phyloP scores from a whole-genome alignment of 1,140 invertebrate genomes.

The Drosophila simulans region DNA sequence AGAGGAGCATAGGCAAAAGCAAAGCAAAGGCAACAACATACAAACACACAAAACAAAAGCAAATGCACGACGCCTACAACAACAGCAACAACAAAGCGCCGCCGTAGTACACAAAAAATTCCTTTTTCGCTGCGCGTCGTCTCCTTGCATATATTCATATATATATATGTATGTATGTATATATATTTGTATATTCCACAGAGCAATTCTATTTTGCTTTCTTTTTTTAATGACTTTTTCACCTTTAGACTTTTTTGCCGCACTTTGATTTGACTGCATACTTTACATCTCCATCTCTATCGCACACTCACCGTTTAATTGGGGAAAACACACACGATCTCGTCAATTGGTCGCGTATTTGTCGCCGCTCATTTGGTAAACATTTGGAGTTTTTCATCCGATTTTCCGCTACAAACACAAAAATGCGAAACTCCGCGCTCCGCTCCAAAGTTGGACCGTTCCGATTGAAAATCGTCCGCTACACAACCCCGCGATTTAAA shows the following conservation, averaged over 20 bases:
- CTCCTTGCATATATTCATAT: constrained; percentile 27
- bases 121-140: constrained; percentile 62
- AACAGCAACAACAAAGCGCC: constrained; percentile 38
- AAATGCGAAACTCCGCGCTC: constrained; percentile 39
- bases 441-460: constrained; percentile 4
- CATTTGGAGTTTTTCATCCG: constrained; percentile 66
- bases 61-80: constrained; percentile 35
- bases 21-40: constrained; percentile 31
- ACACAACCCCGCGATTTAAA: not conserved
- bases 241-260: constrained; percentile 55
- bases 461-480: constrained; percentile 3
- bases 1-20: not conserved
- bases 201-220: constrained; percentile 58
- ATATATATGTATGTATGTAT: constrained; percentile 24
- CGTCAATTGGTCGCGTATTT: constrained; percentile 64
- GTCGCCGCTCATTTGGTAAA: constrained; percentile 63
- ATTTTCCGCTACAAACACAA: constrained; percentile 72
- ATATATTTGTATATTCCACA: constrained; percentile 43
- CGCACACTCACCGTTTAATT: constrained; percentile 71
- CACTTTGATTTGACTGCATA: constrained; percentile 22
- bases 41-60: constrained; percentile 37
- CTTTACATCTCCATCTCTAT: constrained; percentile 14
- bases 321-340: constrained; percentile 47
- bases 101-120: constrained; percentile 74
- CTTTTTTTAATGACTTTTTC: constrained; percentile 75